Evolutionary conservation across 35 echinoderm and acorn worm species (phyloP).

Genomic region (Chiridota heheva): DNA sequence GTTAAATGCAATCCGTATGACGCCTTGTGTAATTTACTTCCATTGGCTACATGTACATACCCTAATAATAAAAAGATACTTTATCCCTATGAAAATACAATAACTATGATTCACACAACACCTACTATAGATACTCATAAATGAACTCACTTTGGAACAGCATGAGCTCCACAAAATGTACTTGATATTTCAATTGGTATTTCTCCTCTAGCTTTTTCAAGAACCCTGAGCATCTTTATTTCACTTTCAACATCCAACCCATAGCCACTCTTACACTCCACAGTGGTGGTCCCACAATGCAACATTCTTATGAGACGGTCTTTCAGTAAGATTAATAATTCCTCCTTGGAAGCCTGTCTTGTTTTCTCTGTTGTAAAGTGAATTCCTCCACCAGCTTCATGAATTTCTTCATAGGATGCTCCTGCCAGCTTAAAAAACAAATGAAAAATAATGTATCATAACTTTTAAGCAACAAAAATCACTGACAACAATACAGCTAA

Average conservation of each 20-base stretch:
- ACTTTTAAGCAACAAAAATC: too few relatives aligned
- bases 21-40: too few relatives aligned
- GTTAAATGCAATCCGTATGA: too few relatives aligned
- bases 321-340: conserved; percentile 58
- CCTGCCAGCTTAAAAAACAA: conserved; percentile 69
- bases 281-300: conserved; percentile 76
- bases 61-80: not conserved
- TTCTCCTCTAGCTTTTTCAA: conserved; percentile 73
- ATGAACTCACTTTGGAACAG: conserved; percentile 80
- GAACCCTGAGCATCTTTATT: conserved; percentile 78
- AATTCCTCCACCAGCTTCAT: conserved; percentile 94
- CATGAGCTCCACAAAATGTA: conserved; percentile 94
- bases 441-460: too few relatives aligned
- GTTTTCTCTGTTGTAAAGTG: conserved; percentile 92
- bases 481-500: not conserved
- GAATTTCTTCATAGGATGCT: conserved; percentile 93
- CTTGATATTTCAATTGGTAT: conserved; percentile 95
- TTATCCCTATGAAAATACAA: not conserved
- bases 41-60: too few relatives aligned
- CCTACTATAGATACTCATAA: too few relatives aligned
- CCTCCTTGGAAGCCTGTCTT: conserved; percentile 67
- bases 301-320: conserved; percentile 77
- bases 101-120: not conserved
- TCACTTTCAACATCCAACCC: conserved; percentile 83
- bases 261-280: conserved; percentile 98